Evolutionary conservation across 2,113 vertebrate species (phyloP), one percentile per base, ranked within the genome.

Genomic region (Dromiciops gliroides): DNA sequence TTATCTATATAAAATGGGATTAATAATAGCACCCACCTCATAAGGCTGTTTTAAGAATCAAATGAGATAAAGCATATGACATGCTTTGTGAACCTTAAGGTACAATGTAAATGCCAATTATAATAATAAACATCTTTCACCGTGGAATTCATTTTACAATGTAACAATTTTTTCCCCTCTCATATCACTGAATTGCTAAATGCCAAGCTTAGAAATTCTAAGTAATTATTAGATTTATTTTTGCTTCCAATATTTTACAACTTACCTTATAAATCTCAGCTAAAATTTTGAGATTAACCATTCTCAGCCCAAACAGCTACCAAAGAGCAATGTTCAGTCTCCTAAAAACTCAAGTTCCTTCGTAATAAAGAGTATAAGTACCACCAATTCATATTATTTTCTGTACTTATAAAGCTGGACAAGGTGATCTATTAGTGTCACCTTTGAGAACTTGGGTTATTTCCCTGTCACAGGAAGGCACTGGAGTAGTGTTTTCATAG

Each of bases 301-400:
- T 53, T 89, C 93, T 47, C n/a, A 91, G 67, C 25, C 52, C 94
- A 96, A 96, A 89, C 25, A 92, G 16, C 25, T 0, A 0, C 44
- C 91, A 94, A 95, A 83, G 28, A 91, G 60, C 49, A 90, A 16
- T 22, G 28, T 75, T 67, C 51, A 47, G 90, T 93, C 75, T 90
- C 91, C 89, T 94, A 10, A 75, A 92, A 31, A 92, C 56, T 95
- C 47, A 95, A 89, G 50, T 67, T 95, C 95, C 92, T 92, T 49
- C 22, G 6, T 48, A 91, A 50, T 0, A 5, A 8, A 47, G 3
- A 37, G 75, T 51, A 88, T 90, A 22, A 22, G 28, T 88, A 94
- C 9, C 56, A 67, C 31, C 28, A 75, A 75, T 75, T 0, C 3
- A n/a, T n/a, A 75, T 75, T 75, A 75, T 75, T 37, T 75, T 75